These are phyloP conservation scores for Pseudorasbora parva DNA, from an alignment of 2,113 vertebrate species.

Conservation along the genomic window DNA sequence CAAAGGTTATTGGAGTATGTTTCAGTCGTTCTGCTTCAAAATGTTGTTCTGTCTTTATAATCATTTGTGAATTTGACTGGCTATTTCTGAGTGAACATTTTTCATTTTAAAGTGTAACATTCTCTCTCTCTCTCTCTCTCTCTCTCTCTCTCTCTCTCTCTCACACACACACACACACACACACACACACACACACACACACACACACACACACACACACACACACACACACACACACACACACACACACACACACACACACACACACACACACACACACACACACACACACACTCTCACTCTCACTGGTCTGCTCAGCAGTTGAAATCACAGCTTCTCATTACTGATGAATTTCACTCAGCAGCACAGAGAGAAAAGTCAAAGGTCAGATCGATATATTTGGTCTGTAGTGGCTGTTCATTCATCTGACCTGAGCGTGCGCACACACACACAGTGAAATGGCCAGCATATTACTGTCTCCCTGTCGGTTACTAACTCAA, in stretches of 20 bases:
- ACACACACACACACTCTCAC: too few species aligned
- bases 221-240: too few species aligned
- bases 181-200: too few species aligned
- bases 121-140: neutral
- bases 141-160: neutral
- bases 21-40: too few species aligned
- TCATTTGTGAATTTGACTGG: too few species aligned
- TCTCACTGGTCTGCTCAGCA: neutral
- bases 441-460: neutral
- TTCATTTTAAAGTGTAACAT: neutral
- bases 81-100: too few species aligned
- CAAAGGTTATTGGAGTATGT: too few species aligned
- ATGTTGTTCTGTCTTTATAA: too few species aligned
- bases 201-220: too few species aligned
- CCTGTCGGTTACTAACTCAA: neutral
- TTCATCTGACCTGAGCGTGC: neutral
- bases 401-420: slow-evolving; percentile 13
- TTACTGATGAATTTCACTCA: slow-evolving; percentile 20
- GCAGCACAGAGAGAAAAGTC: slow-evolving; percentile 7
- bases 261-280: too few species aligned
- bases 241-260: too few species aligned
- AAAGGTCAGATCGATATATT: slow-evolving; percentile 30
- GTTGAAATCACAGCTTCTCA: slow-evolving; percentile 36
- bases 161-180: too few species aligned
- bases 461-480: neutral